Percentiles rank a stretch among this genome's conserved stretches.
Conservation (phyloP, 2,888 invertebrate genomes). For the Torymus tubicola region DNA sequence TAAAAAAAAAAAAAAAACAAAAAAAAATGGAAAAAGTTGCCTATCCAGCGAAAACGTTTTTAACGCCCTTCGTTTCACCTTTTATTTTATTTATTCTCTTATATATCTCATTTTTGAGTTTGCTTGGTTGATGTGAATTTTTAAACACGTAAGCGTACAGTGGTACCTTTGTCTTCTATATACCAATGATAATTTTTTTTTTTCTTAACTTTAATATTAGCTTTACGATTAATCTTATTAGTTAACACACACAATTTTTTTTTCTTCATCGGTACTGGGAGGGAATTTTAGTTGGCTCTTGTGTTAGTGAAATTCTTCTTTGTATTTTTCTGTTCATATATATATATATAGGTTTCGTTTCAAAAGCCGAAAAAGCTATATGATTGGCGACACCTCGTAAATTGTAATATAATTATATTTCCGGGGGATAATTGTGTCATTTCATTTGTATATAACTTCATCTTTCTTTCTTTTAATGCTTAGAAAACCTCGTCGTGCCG, state of each 20-base stretch:
- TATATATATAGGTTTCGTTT: conserved; percentile 39
- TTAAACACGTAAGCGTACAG: conserved; percentile 72
- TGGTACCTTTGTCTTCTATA: conserved; percentile 61
- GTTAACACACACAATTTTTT: conserved; percentile 73
- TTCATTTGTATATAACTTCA: conserved; percentile 26
- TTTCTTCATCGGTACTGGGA: conserved; percentile 69
- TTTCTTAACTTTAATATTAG: conserved; percentile 68
- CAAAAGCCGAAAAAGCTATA: conserved; percentile 48
- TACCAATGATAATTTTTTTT: conserved; percentile 73
- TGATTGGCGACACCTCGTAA: conserved; percentile 32
- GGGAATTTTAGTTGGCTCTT: conserved; percentile 72
- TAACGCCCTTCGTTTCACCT: conserved; percentile 16
- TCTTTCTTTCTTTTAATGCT: conserved; percentile 15
- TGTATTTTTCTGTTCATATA: conserved; percentile 16
- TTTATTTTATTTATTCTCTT: conserved; percentile 48
- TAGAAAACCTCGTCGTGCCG: neutral
- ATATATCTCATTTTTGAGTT: conserved; percentile 27
- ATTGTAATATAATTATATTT: conserved; percentile 14
- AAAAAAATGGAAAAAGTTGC: conserved; percentile 31
- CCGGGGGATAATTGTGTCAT: neutral
- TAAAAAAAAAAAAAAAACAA: conserved; percentile 16
- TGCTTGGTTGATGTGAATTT: conserved; percentile 58
- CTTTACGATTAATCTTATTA: conserved; percentile 72
- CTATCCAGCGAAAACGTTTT: conserved; percentile 43
- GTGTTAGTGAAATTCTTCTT: conserved; percentile 34